Conservation (phyloP, 1,140 invertebrate species). For the Aphidius ervi region DNA sequence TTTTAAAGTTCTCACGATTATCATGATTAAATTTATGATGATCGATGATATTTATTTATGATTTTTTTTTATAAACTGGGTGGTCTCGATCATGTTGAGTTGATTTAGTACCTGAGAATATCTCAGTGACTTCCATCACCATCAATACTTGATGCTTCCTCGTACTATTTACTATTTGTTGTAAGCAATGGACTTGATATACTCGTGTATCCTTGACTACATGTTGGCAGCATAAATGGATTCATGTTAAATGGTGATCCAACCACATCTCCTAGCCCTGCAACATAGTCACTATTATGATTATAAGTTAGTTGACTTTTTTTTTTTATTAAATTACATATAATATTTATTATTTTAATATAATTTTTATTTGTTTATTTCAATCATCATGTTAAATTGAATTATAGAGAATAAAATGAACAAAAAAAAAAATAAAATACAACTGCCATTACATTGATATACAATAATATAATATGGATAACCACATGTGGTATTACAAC, state of each 20-base stretch:
- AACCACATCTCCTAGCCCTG: slow-evolving; percentile 71
- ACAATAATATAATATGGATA: slow-evolving; percentile 3
- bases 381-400: neutral
- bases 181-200: slow-evolving; percentile 76
- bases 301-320: slow-evolving; percentile 35
- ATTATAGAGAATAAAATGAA: no score
- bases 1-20: neutral
- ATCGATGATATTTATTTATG: neutral
- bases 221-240: slow-evolving; percentile 84
- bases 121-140: slow-evolving; percentile 5
- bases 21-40: neutral
- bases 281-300: slow-evolving; percentile 46
- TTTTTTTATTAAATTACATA: slow-evolving; percentile 18
- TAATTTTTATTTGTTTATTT: slow-evolving; percentile 3
- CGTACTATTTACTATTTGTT: slow-evolving; percentile 70
- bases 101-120: neutral
- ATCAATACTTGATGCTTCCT: slow-evolving; percentile 23
- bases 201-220: slow-evolving; percentile 73
- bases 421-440: slow-evolving; percentile 10
- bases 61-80: slow-evolving; percentile 3
- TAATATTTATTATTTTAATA: slow-evolving; percentile 5
- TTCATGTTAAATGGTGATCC: slow-evolving; percentile 84
- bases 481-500: slow-evolving; percentile 14
- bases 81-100: neutral
- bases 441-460: slow-evolving; percentile 8